These are phyloP conservation scores for Sympetrum striolatum DNA, from an alignment of 2,888 invertebrate species.

Conservation along the genomic window DNA sequence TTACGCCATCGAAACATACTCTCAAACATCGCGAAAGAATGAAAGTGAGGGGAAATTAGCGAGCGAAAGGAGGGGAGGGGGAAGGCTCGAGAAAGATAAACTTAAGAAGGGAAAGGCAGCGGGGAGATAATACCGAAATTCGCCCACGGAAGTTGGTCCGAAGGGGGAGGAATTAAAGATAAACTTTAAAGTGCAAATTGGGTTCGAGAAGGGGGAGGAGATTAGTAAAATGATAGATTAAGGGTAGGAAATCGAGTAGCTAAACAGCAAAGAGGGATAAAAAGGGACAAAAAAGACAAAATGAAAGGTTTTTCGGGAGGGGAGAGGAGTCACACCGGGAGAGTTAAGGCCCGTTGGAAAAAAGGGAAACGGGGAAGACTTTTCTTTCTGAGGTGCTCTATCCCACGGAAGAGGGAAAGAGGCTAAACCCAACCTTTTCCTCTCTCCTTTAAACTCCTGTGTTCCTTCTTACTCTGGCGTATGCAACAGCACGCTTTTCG, in stretches of 20 bases:
- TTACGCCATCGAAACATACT: too few species aligned
- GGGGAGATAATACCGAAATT: too few species aligned
- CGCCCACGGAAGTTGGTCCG: too few species aligned
- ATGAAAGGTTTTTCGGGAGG: background rate
- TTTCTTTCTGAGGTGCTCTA: background rate
- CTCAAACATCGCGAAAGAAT: too few species aligned
- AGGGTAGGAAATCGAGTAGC: background rate
- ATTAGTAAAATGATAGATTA: background rate
- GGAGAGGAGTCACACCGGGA: background rate
- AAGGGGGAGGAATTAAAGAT: too few species aligned
- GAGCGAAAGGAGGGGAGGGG: too few species aligned
- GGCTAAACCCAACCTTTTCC: background rate
- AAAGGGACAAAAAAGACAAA: background rate
- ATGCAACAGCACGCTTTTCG: conserved; percentile 9
- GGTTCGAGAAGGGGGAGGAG: background rate
- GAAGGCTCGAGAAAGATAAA: too few species aligned
- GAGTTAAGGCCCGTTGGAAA: background rate
- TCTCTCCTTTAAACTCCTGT: background rate
- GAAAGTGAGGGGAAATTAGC: too few species aligned
- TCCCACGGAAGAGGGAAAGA: background rate
- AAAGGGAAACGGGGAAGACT: background rate
- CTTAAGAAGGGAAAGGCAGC: too few species aligned
- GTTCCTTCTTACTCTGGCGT: background rate
- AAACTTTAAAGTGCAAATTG: too few species aligned
- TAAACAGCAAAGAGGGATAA: background rate